A percentile compares a stretch with the other conserved stretches of the same genome.
Conservation (phyloP, 2,888 invertebrate species). For the Limnephilus rhombicus region DNA sequence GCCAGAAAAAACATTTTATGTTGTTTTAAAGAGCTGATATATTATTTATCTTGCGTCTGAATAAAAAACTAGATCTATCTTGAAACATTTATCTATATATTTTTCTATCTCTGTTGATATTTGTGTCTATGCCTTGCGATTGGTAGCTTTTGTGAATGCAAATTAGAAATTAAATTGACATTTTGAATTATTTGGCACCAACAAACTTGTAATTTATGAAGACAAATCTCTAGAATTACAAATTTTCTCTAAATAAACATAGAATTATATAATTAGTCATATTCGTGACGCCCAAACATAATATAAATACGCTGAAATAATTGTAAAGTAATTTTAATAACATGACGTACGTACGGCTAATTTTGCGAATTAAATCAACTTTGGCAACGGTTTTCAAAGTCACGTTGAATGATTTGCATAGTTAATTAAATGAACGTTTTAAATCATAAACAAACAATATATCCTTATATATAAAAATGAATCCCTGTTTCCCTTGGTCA, state of each 20-base stretch:
- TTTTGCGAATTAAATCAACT: background rate
- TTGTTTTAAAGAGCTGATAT: background rate
- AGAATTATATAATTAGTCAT: background rate
- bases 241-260: background rate
- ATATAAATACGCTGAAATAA: background rate
- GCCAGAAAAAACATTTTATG: background rate
- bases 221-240: background rate
- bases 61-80: background rate
- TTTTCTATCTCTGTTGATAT: too few species aligned
- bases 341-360: background rate
- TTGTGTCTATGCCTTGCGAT: too few species aligned
- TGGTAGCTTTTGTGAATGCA: background rate
- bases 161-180: background rate
- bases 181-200: background rate
- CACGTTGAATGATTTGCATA: background rate
- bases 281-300: background rate
- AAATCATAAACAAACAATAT: background rate
- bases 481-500: too few species aligned
- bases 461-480: too few species aligned
- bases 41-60: background rate
- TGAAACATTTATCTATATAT: background rate
- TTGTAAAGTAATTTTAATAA: slow-evolving; percentile 1
- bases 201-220: background rate
- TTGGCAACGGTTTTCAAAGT: background rate
- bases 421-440: background rate